These are phyloP conservation scores for Porites lutea DNA, from an alignment of 64 coral and sea anemone species.

Conservation along the genomic window DNA sequence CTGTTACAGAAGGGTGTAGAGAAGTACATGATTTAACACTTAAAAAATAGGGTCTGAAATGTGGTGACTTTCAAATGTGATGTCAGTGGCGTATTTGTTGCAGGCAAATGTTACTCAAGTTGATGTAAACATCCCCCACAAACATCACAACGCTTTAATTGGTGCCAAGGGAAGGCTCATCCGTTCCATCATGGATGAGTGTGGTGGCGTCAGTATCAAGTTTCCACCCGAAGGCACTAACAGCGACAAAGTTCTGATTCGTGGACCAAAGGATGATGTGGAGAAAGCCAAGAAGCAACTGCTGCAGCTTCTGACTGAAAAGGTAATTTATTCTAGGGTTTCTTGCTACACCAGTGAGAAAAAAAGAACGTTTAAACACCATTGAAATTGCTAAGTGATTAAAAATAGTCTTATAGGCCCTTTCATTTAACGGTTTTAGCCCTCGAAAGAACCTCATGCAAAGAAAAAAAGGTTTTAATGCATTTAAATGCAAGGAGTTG, in stretches of 20 bases:
- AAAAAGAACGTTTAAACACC: too few relatives aligned
- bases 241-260: constrained; percentile 92
- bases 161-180: constrained; percentile 97
- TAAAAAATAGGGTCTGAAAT: too few relatives aligned
- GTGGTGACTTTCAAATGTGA: too few relatives aligned
- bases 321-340: constrained; percentile 35
- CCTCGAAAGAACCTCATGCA: too few relatives aligned
- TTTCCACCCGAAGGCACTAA: constrained; percentile 94
- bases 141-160: constrained; percentile 97
- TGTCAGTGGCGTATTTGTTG: neutral
- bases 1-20: too few relatives aligned
- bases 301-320: constrained; percentile 86
- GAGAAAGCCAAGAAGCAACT: constrained; percentile 98
- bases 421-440: too few relatives aligned
- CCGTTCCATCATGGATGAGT: constrained; percentile 99
- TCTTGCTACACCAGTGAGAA: too few relatives aligned
- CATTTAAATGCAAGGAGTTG: too few relatives aligned
- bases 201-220: constrained; percentile 95
- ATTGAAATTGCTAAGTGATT: too few relatives aligned
- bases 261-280: constrained; percentile 96
- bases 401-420: too few relatives aligned
- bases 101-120: constrained; percentile 92
- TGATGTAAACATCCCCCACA: constrained; percentile 85
- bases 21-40: too few relatives aligned
- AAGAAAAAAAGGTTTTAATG: too few relatives aligned